Conservation (phyloP, 2,113 vertebrate species). For the Delphinapterus leucas region DNA sequence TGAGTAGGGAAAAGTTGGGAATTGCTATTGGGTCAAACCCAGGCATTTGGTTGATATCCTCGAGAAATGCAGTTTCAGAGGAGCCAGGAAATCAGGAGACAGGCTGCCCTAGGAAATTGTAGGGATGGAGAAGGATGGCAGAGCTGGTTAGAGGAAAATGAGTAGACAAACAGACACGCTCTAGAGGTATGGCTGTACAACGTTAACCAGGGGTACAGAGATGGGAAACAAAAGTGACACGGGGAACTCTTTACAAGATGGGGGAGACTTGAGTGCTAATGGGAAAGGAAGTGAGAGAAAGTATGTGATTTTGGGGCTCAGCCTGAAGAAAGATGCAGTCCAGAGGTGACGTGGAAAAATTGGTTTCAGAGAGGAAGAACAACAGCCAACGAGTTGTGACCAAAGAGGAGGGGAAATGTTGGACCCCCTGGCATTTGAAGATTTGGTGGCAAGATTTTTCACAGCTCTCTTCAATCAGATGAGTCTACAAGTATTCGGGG, state of each 20-base stretch:
- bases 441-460: background rate
- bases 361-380: background rate
- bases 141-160: background rate
- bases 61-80: background rate
- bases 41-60: background rate
- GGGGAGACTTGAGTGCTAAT: background rate
- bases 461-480: background rate
- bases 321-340: background rate
- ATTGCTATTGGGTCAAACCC: too few relatives aligned
- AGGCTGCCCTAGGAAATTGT: background rate
- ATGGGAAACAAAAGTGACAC: background rate
- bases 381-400: background rate
- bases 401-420: background rate
- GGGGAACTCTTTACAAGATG: accelerated
- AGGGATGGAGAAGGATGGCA: background rate
- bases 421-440: background rate
- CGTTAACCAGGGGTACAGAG: background rate
- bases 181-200: background rate
- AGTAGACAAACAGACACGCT: background rate
- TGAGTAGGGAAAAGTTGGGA: background rate
- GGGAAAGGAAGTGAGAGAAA: background rate
- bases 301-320: background rate
- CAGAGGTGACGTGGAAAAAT: background rate
- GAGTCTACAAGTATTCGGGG: background rate
- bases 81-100: background rate